Conservation (phyloP, 2,113 vertebrate genomes). For the Triplophysa siluroides region DNA sequence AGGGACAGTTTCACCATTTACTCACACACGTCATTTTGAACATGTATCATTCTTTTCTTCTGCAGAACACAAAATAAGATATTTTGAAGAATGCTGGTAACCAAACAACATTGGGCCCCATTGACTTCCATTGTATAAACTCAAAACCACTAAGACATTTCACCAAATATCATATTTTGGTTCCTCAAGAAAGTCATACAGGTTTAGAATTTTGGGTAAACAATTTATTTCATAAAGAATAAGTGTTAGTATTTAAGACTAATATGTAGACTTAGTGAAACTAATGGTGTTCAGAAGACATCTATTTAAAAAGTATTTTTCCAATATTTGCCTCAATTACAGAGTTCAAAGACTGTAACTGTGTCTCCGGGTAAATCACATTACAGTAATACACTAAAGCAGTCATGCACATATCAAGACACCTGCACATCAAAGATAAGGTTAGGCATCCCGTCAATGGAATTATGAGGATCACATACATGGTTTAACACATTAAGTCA, state of each 20-base stretch:
- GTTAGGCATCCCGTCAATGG: slow-evolving; percentile 8
- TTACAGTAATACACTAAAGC: slow-evolving; percentile 11
- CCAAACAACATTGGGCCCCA: too few species aligned
- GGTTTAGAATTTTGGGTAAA: too few species aligned
- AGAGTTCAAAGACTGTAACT: slow-evolving; percentile 18
- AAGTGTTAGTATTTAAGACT: background rate
- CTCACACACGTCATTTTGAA: too few species aligned
- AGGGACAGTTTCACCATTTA: too few species aligned
- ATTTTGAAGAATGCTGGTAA: too few species aligned
- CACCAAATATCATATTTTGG: too few species aligned
- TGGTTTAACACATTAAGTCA: slow-evolving; percentile 21
- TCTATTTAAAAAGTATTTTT: background rate
- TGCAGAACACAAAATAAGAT: too few species aligned
- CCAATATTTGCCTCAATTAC: slow-evolving; percentile 7
- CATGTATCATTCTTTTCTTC: too few species aligned
- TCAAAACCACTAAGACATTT: too few species aligned
- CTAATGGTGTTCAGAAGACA: background rate
- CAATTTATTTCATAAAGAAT: background rate
- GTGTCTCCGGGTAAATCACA: background rate
- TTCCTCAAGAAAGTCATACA: too few species aligned
- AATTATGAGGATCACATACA: slow-evolving; percentile 17
- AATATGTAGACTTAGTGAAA: too few species aligned
- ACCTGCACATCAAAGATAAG: slow-evolving; percentile 38
- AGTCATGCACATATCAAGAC: slow-evolving; percentile 13
- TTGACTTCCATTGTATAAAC: too few species aligned